These are phyloP conservation scores for Hoplias malabaricus DNA, from an alignment of 2,113 vertebrate genomes.

Conservation along the genomic window DNA sequence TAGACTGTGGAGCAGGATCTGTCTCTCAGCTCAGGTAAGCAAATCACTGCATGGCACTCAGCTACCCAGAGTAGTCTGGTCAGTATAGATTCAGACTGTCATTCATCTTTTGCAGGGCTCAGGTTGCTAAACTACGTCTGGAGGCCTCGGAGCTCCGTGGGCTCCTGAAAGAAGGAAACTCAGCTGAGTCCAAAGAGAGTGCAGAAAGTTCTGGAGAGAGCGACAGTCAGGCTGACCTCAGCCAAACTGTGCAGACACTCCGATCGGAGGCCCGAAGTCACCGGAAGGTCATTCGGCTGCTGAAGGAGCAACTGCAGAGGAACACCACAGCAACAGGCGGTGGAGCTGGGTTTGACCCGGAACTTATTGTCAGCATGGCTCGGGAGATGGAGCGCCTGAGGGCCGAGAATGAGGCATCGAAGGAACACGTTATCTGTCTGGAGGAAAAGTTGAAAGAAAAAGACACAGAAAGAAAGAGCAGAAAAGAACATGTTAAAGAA, in stretches of 20 bases:
- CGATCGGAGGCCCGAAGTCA: constrained; percentile 67
- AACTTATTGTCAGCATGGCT: constrained; percentile 49
- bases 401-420: constrained; percentile 66
- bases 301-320: constrained; percentile 65
- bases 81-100: background rate
- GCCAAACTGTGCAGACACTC: constrained; percentile 70
- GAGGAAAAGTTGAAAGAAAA: constrained; percentile 44
- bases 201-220: constrained; percentile 71
- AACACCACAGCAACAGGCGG: constrained; percentile 46
- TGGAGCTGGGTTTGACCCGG: constrained; percentile 52
- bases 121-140: constrained; percentile 57
- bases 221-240: constrained; percentile 71
- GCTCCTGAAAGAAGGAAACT: constrained; percentile 74
- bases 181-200: constrained; percentile 68
- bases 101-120: constrained; percentile 58
- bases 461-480: constrained; percentile 2
- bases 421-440: constrained; percentile 58
- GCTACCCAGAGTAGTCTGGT: background rate
- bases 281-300: constrained; percentile 63
- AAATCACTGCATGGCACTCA: background rate
- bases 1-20: constrained; percentile 68
- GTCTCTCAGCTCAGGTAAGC: constrained; percentile 78
- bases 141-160: constrained; percentile 64
- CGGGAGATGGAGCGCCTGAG: constrained; percentile 55
- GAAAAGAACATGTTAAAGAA: constrained; percentile 10